These are phyloP conservation scores for Apotomis capreana DNA, from an alignment of 2,888 invertebrate species.

Conservation along the genomic window DNA sequence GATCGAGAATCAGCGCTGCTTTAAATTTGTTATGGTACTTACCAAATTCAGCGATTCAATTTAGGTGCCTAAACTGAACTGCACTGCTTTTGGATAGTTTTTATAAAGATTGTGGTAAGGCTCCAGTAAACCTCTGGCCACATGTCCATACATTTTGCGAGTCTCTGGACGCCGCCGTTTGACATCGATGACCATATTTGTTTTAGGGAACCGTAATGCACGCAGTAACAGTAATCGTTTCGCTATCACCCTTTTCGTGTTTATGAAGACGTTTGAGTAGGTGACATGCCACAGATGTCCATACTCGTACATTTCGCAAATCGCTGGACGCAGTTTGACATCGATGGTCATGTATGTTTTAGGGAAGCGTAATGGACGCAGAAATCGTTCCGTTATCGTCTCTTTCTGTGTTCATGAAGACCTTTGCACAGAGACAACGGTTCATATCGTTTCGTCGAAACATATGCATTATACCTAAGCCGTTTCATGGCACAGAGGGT, in stretches of 20 bases:
- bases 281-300: not conserved
- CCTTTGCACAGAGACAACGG: constrained; percentile 2
- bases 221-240: constrained; percentile 25
- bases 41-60: too few relatives aligned
- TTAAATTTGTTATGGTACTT: too few relatives aligned
- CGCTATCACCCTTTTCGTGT: constrained; percentile 19
- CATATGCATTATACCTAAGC: too few relatives aligned
- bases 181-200: constrained; percentile 35
- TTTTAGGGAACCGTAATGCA: constrained; percentile 22
- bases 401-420: constrained; percentile 26
- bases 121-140: too few relatives aligned
- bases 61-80: too few relatives aligned
- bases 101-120: too few relatives aligned
- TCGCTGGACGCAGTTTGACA: constrained; percentile 20
- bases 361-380: constrained; percentile 22
- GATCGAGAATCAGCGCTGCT: too few relatives aligned
- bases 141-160: constrained; percentile 3
- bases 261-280: constrained; percentile 26
- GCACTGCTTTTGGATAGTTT: too few relatives aligned
- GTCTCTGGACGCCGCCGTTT: constrained; percentile 1
- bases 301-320: constrained; percentile 4
- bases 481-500: too few relatives aligned
- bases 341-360: constrained; percentile 34
- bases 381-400: constrained; percentile 23
- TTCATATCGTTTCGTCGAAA: not conserved